Evolutionary conservation across 1,140 invertebrate genomes (phyloP).

Genomic region (Vanessa atalanta): DNA sequence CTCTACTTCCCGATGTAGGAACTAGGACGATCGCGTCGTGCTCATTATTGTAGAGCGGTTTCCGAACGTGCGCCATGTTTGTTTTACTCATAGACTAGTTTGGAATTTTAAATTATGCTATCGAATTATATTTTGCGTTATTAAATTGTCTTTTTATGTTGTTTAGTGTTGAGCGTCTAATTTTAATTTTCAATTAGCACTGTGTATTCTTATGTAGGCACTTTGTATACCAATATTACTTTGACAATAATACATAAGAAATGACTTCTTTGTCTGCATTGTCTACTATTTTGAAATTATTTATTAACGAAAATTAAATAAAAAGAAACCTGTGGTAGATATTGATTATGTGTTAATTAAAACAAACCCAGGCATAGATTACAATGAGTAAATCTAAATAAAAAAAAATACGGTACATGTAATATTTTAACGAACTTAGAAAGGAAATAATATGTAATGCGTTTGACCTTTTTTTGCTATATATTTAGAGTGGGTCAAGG

Average conservation of each 20-base stretch:
- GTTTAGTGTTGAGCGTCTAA: neutral
- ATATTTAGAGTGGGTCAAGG: slow-evolving; percentile 7
- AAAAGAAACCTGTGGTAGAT: too few species aligned
- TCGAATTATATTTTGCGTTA: slow-evolving; percentile 19
- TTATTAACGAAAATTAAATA: too few species aligned
- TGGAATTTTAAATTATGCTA: slow-evolving; percentile 22
- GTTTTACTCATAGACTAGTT: slow-evolving; percentile 30
- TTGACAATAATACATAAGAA: too few species aligned
- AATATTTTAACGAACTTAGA: slow-evolving; percentile 12
- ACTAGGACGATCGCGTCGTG: slow-evolving; percentile 39
- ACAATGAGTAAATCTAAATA: neutral
- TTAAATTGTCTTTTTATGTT: neutral
- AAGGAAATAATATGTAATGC: slow-evolving; percentile 4
- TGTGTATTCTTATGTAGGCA: too few species aligned
- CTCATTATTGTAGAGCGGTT: slow-evolving; percentile 43
- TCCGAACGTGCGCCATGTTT: slow-evolving; percentile 39
- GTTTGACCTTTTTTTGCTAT: slow-evolving; percentile 13
- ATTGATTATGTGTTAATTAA: too few species aligned
- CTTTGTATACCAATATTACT: too few species aligned
- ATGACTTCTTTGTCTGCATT: too few species aligned
- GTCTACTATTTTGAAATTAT: too few species aligned
- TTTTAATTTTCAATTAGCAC: too few species aligned
- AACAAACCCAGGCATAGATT: too few species aligned
- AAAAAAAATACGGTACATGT: neutral
- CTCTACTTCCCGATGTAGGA: slow-evolving; percentile 41